A percentile compares a stretch with the other conserved stretches of the same genome.
Evolutionary conservation across 2,888 invertebrate genomes (phyloP).

Genomic region (Cryptocephalus moraei): DNA sequence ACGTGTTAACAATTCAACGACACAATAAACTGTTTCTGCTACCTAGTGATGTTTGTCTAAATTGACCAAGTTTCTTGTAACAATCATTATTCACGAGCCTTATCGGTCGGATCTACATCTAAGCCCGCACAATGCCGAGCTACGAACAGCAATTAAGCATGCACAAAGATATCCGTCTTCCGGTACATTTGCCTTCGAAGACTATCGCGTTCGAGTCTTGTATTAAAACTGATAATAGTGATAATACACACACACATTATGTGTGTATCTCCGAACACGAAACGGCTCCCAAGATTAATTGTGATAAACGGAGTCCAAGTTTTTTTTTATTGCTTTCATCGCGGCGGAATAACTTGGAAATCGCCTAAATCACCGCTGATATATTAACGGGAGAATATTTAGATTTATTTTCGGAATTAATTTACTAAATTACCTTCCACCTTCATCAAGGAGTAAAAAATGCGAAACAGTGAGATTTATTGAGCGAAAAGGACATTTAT

Average conservation of each 20-base stretch:
- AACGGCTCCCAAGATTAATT: neutral
- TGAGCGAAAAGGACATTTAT: no score
- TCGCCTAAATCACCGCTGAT: neutral
- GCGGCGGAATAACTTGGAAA: neutral
- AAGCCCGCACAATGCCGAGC: slow-evolving; percentile 24
- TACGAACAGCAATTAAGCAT: slow-evolving; percentile 36
- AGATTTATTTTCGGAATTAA: no score
- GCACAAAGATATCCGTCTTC: slow-evolving; percentile 38
- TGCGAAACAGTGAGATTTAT: no score
- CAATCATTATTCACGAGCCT: slow-evolving; percentile 28
- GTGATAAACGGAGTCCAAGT: slow-evolving; percentile 2
- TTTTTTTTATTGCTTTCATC: no score
- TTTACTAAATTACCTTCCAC: no score
- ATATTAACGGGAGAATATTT: neutral
- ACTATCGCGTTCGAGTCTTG: slow-evolving; percentile 31
- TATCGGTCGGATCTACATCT: slow-evolving; percentile 27
- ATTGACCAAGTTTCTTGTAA: slow-evolving; percentile 27
- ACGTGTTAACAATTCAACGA: neutral
- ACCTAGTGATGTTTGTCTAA: slow-evolving; percentile 6
- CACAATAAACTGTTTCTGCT: no score
- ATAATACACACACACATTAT: slow-evolving; percentile 25
- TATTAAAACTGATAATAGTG: slow-evolving; percentile 28
- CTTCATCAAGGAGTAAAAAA: no score
- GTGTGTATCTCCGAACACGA: slow-evolving; percentile 4
- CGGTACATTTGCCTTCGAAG: slow-evolving; percentile 35